A percentile compares a stretch with the other conserved stretches of the same genome.
These are phyloP conservation scores for Rhombomys opimus DNA, from an alignment of 2,113 vertebrate species.

Conservation along the genomic window DNA sequence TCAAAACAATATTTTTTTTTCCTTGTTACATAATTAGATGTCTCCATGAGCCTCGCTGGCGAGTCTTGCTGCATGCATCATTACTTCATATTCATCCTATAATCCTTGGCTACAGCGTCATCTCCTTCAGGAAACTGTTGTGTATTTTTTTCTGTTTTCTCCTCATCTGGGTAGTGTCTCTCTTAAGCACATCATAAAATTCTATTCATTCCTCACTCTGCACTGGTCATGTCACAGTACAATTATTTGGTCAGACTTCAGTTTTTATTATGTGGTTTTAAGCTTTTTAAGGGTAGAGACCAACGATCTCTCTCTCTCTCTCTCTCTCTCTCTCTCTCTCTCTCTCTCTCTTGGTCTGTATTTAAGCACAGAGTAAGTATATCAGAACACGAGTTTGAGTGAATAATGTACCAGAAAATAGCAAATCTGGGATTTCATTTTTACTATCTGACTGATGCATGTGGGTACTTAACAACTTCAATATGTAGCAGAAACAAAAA, in stretches of 20 bases:
- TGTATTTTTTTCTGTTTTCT: not conserved
- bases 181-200: not conserved
- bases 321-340: not conserved
- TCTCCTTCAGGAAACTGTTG: not conserved
- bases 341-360: not conserved
- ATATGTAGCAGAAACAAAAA: not conserved
- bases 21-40: not conserved
- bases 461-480: not conserved
- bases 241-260: not conserved
- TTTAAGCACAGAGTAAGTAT: not conserved
- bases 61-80: not conserved
- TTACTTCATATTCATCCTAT: not conserved
- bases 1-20: not conserved
- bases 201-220: not conserved
- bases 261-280: constrained; percentile 24
- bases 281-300: not conserved
- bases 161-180: not conserved
- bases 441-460: not conserved
- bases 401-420: not conserved
- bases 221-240: not conserved
- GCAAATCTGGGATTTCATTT: not conserved
- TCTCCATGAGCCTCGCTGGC: not conserved
- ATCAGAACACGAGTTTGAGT: not conserved
- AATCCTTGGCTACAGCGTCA: not conserved
- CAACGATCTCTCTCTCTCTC: not conserved